Evolutionary conservation across 2,888 invertebrate species (phyloP), one percentile per base, ranked within the genome.

Genomic region (Diploptera punctata): DNA sequence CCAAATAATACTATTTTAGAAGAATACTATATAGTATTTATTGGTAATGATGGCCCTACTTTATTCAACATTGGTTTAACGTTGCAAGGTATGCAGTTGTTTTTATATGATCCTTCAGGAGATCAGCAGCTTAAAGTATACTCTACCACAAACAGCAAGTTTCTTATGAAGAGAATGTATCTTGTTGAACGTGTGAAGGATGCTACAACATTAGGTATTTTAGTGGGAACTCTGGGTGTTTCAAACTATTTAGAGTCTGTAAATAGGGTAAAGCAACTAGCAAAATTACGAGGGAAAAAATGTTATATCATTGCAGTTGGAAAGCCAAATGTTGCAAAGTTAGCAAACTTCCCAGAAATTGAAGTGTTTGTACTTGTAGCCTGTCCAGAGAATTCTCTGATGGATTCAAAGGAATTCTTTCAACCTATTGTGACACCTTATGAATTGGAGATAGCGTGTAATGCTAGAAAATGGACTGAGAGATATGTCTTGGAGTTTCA

Each of bases 341-440:
- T 99, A 74, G 97, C 97, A 0, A 99, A 99, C 84, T 97, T 98
- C 82, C 90, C 93, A 70, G 95, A 95, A 90, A 92, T 99, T 76
- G 98, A 99, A 80, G 89, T 94, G 54, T 99, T 95, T 84, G 94
- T 98, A 0, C 87, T 95, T 79, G 90, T 99, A 68, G 92, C 97
- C 0, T 99, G 99, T 81, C 91, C 97, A 1, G 95, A 97, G 83
- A 97, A 94, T 80, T 91, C 93, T 19, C 77, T 86, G 76, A 86
- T 97, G 49, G 92, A 93, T 80, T 91, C 90, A 65, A 88, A 91
- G 77, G 96, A 98, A 70, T 97, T 93, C 82, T 94, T 93, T 79
- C 93, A 92, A 80, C 97, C 98, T 0, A 89, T 99, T 67, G 90
- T 97, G 0, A 95, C 96, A 24, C 93, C 97, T 0, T 96, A 91